Base-by-base conservation (phyloP, 2,113 vertebrate genomes). In the Campylorhamphus procurvoides region DNA sequence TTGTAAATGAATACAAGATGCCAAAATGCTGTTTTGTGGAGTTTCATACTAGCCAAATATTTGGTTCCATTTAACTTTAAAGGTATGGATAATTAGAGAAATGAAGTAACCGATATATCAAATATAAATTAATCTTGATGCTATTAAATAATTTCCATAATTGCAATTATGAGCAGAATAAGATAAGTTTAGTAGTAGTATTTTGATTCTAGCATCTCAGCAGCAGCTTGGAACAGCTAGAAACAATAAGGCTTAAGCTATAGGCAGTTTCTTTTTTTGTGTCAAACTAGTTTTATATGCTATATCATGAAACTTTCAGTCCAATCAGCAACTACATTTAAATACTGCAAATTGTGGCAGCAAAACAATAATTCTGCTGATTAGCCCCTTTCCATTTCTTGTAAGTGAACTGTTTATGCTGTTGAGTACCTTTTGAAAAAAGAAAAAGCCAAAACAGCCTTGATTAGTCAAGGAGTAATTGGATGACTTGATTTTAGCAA, bases 361-460 rank as follows among this genome's bases (percentile, higher is more conserved):
- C 98, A 99, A 99, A 99, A 99, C 99, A 99, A 99, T 99, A 99
- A 99, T 99, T 99, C 99, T 98, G 98, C 99, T 99, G 99, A 99
- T 99, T 99, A 99, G 99, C 98, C 99, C 99, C 98, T 99, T 99
- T 99, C 99, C 99, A 99, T 99, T 98, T 98, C 98, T 99, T 98
- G 99, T 99, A 99, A 99, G 99, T 99, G 99, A 99, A 99, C 99
- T 99, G 99, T 99, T 99, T 99, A 99, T 99, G 99, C 98, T 99
- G 99, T 99, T 98, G 98, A 99, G 99, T 99, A 99, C 99, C 99
- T 99, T 99, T 98, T 99, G 98, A 99, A 99, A 99, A 99, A 99
- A 98, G 99, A 99, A 99, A 98, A 99, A 99, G 99, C 99, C 99
- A 99, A 99, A 99, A 99, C 99, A 99, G 99, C 98, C 98, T 99